phyloP scores from a whole-genome alignment of 2,888 invertebrate species.

The Strigamia transsilvanica region DNA sequence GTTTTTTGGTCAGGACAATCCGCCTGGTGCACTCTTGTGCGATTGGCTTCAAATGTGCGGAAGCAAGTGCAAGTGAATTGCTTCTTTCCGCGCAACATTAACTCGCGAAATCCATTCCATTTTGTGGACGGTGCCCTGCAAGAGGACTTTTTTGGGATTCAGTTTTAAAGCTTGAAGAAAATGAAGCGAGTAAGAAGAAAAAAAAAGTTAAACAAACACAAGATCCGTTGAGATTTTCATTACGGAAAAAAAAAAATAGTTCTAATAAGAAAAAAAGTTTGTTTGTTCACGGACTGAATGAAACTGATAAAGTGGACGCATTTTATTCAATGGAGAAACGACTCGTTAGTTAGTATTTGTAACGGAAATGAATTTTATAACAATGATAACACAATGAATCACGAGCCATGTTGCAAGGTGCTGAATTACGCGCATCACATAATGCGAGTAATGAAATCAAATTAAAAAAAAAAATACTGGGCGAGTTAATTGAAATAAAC shows the following conservation, averaged over 20 bases:
- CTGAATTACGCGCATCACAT: too few relatives aligned
- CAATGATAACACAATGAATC: too few relatives aligned
- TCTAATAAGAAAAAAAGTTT: neutral
- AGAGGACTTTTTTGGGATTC: neutral
- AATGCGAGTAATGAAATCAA: too few relatives aligned
- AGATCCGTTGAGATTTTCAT: conserved; percentile 29
- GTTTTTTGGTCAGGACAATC: conserved; percentile 32
- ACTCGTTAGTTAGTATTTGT: too few relatives aligned
- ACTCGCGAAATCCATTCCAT: conserved; percentile 52
- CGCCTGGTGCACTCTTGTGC: conserved; percentile 37
- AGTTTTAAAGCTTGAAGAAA: conserved; percentile 32
- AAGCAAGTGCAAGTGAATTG: conserved; percentile 52
- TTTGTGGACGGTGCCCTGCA: conserved; percentile 46
- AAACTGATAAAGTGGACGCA: neutral
- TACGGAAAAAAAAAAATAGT: neutral
- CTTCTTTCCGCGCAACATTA: conserved; percentile 53
- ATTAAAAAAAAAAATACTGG: too few relatives aligned
- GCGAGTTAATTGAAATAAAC: too few relatives aligned
- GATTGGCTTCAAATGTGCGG: conserved; percentile 53
- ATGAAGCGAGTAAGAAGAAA: neutral
- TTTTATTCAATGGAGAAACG: too few relatives aligned
- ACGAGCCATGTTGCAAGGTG: too few relatives aligned
- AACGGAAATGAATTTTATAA: too few relatives aligned
- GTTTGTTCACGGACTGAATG: neutral
- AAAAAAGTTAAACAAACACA: conserved; percentile 28